These are phyloP conservation scores for Drosophila trichaetosa DNA, from an alignment of 2,888 invertebrate species.

Conservation along the genomic window DNA sequence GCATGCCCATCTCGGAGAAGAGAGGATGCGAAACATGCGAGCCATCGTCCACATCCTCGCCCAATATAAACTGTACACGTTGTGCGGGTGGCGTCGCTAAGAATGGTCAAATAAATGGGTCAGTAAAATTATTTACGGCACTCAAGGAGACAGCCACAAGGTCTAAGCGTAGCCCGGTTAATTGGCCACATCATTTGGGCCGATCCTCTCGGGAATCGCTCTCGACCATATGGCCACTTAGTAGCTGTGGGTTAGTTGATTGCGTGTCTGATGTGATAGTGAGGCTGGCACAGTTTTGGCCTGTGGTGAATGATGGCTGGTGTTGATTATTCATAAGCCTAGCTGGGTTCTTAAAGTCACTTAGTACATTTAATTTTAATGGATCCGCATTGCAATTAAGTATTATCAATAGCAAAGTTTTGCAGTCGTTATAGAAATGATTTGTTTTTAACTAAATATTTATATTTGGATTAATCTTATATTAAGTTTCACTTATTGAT, in stretches of 20 bases:
- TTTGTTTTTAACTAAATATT: not conserved
- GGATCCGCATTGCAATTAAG: not conserved
- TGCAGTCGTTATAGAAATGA: not conserved
- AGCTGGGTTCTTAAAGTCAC: not conserved
- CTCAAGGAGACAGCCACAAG: conserved; percentile 14
- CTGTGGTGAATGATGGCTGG: not conserved
- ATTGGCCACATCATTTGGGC: conserved; percentile 35
- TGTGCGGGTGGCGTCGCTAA: conserved; percentile 96
- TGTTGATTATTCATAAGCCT: conserved; percentile 6
- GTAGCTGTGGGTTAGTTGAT: conserved; percentile 26
- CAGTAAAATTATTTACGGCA: conserved; percentile 43
- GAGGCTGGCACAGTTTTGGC: conserved; percentile 15
- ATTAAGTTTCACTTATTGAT: not conserved
- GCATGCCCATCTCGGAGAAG: conserved; percentile 99
- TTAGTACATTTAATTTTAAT: not conserved
- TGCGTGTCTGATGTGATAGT: conserved; percentile 22
- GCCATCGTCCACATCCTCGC: conserved; percentile 95
- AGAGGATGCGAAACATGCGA: conserved; percentile 95
- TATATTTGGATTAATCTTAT: not conserved
- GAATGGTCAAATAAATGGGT: conserved; percentile 31
- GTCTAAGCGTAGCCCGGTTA: conserved; percentile 26
- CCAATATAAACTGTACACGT: conserved; percentile 98
- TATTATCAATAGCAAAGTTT: not conserved
- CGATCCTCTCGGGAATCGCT: conserved; percentile 38
- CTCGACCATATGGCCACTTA: conserved; percentile 51